A percentile compares a stretch with the other conserved stretches of the same genome.
Conservation (phyloP, 2,113 vertebrate genomes). For the Centropristis striata region DNA sequence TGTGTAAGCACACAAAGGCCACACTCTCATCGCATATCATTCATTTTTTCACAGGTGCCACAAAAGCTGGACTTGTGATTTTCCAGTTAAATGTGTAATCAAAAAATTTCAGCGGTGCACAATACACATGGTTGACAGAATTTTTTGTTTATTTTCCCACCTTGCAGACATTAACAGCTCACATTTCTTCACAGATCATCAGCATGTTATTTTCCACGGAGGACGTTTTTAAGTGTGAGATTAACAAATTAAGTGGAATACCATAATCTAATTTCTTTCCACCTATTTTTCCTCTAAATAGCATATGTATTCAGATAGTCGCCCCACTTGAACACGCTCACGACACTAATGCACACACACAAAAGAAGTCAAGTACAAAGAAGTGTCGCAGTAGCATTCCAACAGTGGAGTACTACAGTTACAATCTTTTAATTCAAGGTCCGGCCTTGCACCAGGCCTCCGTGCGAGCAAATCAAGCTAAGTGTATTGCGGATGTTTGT, state of each 20-base stretch:
- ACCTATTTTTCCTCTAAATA: conserved; percentile 17
- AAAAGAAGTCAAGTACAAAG: conserved; percentile 16
- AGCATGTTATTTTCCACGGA: conserved; percentile 2
- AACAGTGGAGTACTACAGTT: conserved; percentile 19
- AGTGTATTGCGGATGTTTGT: conserved; percentile 82
- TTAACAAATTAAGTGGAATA: conserved; percentile 23
- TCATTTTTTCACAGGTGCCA: not conserved
- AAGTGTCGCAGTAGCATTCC: conserved; percentile 14
- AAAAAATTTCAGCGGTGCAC: not conserved
- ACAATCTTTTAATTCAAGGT: conserved; percentile 62
- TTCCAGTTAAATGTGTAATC: not conserved
- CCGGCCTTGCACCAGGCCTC: conserved; percentile 50
- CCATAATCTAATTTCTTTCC: conserved; percentile 3
- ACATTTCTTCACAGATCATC: not conserved
- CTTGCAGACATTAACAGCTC: not conserved
- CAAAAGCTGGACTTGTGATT: not conserved
- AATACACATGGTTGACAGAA: not conserved
- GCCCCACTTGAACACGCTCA: conserved; percentile 5
- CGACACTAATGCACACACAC: conserved; percentile 2
- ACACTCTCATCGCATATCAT: not conserved
- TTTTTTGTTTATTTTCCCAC: not conserved
- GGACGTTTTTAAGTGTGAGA: conserved; percentile 5
- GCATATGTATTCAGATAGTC: not conserved
- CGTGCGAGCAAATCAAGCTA: conserved; percentile 78
- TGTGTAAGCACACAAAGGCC: not conserved